A percentile compares a stretch with the other conserved stretches of the same genome.
phyloP scores from a whole-genome alignment of 2,797 vertebrate genomes.

The Hozukius guyotensis region DNA sequence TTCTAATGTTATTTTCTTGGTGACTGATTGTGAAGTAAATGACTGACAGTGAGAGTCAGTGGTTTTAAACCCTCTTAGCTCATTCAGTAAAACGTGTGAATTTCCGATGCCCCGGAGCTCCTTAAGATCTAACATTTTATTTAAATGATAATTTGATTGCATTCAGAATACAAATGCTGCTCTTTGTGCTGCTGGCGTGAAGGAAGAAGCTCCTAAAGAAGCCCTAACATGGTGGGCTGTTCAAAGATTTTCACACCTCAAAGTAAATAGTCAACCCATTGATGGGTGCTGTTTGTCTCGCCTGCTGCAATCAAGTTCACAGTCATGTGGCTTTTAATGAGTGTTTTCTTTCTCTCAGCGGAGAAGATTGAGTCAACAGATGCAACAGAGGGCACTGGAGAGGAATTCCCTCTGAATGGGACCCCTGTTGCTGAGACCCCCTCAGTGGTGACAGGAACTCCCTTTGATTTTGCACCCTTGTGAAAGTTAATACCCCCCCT shows the following conservation, averaged over 20 bases:
- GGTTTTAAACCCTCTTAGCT: conserved; percentile 33
- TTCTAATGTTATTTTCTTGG: conserved; percentile 41
- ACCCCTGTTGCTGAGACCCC: conserved; percentile 82
- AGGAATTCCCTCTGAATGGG: conserved; percentile 82
- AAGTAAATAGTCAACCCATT: conserved; percentile 77
- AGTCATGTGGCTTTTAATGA: conserved; percentile 83
- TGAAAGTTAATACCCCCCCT: conserved; percentile 82
- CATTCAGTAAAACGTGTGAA: conserved; percentile 60
- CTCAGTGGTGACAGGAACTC: conserved; percentile 80
- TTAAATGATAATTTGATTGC: conserved; percentile 71
- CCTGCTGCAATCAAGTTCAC: conserved; percentile 85
- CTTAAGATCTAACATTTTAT: conserved; percentile 72
- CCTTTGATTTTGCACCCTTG: conserved; percentile 87
- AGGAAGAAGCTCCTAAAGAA: conserved; percentile 68
- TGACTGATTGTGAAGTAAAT: conserved; percentile 5
- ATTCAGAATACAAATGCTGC: conserved; percentile 65
- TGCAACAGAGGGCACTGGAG: conserved; percentile 71
- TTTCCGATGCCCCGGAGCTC: conserved; percentile 25
- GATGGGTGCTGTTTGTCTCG: conserved; percentile 70
- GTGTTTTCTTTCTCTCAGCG: conserved; percentile 80
- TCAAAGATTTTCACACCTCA: conserved; percentile 82
- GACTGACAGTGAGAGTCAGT: neutral
- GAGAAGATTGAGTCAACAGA: conserved; percentile 83
- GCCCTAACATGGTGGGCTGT: conserved; percentile 71
- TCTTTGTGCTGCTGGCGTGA: conserved; percentile 72